phyloP scores from a whole-genome alignment of 2,888 invertebrate genomes.

The Glyphotaelius pellucidus region DNA sequence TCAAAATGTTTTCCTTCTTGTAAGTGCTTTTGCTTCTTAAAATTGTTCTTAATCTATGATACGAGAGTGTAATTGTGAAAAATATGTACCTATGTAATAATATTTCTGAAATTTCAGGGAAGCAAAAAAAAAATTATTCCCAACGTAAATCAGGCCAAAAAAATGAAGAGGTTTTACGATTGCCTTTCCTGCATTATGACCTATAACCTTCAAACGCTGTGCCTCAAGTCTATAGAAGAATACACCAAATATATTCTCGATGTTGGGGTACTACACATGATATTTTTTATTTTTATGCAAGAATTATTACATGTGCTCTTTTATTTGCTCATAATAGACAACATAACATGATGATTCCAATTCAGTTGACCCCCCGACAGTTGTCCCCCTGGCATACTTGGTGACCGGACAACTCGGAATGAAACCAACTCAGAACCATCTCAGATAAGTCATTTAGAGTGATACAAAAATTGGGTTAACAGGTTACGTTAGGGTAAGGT shows the following conservation, averaged over 20 bases:
- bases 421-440: too few relatives aligned
- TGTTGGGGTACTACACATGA: conserved; percentile 79
- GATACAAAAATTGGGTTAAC: too few relatives aligned
- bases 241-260: conserved; percentile 88
- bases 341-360: too few relatives aligned
- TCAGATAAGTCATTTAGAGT: too few relatives aligned
- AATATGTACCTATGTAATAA: conserved; percentile 18
- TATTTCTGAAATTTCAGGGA: conserved; percentile 74
- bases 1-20: conserved; percentile 80
- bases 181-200: conserved; percentile 93
- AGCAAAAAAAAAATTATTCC: conserved; percentile 83
- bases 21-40: conserved; percentile 69
- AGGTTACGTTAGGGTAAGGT: too few relatives aligned
- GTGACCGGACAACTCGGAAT: too few relatives aligned
- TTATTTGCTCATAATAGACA: too few relatives aligned
- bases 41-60: background rate
- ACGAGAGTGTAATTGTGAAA: background rate
- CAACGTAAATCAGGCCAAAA: conserved; percentile 79
- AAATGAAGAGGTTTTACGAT: conserved; percentile 88
- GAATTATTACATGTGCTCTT: too few relatives aligned
- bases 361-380: too few relatives aligned
- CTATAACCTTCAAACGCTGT: conserved; percentile 88
- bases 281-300: background rate
- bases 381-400: too few relatives aligned
- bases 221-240: conserved; percentile 87